Conservation (phyloP, 1,140 invertebrate species). For the Piezodorus guildinii region DNA sequence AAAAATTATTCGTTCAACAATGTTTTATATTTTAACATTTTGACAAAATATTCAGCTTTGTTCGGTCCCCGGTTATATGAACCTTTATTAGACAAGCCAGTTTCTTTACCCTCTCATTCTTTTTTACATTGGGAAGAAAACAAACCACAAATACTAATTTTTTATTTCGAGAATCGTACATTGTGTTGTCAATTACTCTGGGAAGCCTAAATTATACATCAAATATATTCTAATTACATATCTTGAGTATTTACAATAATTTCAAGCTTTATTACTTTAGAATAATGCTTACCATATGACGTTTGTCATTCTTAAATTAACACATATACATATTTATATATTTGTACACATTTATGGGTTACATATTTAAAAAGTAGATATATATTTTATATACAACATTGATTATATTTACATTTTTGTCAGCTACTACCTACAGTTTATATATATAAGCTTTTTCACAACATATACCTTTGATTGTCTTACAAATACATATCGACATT, state of each 20-base stretch:
- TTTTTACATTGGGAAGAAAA: neutral
- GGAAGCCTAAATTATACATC: neutral
- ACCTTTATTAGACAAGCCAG: no score
- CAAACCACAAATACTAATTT: slow-evolving; percentile 9
- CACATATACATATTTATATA: neutral
- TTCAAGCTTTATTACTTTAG: slow-evolving; percentile 16
- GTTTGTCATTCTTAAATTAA: neutral
- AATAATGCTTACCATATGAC: slow-evolving; percentile 16
- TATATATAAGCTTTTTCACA: no score
- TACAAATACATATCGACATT: slow-evolving; percentile 1
- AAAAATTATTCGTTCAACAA: no score
- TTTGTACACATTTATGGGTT: neutral
- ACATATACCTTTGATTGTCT: slow-evolving; percentile 4
- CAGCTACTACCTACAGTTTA: neutral
- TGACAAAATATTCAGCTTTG: no score
- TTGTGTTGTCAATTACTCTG: neutral
- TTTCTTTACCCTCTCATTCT: no score
- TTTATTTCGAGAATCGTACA: slow-evolving; percentile 6
- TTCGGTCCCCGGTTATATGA: no score
- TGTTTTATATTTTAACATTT: no score
- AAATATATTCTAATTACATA: neutral
- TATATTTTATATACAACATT: slow-evolving; percentile 1
- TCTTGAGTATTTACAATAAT: neutral
- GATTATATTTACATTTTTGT: neutral
- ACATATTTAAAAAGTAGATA: neutral